Percentiles rank a stretch among this genome's conserved stretches.
Conservation (phyloP, 2,113 vertebrate genomes). For the Menura novaehollandiae region DNA sequence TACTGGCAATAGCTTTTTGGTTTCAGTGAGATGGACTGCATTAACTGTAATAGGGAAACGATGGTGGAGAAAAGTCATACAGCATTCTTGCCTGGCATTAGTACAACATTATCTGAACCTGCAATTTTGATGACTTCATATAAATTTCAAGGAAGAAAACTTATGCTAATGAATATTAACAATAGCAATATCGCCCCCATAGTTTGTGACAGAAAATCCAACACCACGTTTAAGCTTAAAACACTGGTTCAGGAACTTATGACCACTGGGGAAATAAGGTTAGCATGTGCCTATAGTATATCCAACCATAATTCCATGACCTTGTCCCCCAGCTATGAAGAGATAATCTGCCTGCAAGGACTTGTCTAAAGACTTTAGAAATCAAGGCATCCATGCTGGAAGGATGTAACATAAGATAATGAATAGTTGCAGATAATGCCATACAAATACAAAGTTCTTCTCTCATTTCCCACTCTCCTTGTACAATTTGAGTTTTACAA, state of each 20-base stretch:
- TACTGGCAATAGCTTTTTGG: conserved; percentile 25
- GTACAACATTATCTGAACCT: not conserved
- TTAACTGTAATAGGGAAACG: conserved; percentile 43
- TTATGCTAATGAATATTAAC: not conserved
- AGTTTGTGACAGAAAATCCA: not conserved
- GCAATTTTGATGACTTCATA: not conserved
- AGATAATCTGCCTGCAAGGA: not conserved
- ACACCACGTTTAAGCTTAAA: not conserved
- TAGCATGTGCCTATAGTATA: not conserved
- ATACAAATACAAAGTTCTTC: not conserved
- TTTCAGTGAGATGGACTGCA: conserved; percentile 51
- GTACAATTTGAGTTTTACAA: not conserved
- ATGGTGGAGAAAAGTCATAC: conserved; percentile 15
- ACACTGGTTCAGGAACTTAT: not conserved
- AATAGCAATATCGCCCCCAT: not conserved
- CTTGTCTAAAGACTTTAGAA: not conserved
- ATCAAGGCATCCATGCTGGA: not conserved
- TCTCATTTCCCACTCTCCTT: not conserved
- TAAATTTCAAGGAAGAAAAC: not conserved
- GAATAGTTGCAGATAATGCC: not conserved
- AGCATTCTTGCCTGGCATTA: not conserved
- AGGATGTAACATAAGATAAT: not conserved
- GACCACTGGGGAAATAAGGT: not conserved
- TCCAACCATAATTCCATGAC: not conserved
- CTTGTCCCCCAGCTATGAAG: not conserved